Conservation (phyloP, 2,888 invertebrate genomes). For the Aquatica leii region DNA sequence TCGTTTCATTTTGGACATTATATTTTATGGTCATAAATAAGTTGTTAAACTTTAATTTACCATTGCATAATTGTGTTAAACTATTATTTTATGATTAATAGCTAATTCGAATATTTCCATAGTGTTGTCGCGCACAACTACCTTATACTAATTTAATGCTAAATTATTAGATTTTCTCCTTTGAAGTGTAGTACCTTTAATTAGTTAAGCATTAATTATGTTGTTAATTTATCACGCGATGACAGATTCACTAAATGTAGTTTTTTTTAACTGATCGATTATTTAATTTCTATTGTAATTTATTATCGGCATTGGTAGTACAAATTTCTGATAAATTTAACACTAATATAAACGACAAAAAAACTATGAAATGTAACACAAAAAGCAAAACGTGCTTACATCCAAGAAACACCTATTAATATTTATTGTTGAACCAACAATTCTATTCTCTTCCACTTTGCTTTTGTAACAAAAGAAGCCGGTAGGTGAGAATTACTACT, state of each 20-base stretch:
- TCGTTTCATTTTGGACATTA: conserved; percentile 21
- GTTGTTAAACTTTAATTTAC: conserved; percentile 32
- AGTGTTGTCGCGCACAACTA: conserved; percentile 18
- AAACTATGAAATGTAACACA: conserved; percentile 11
- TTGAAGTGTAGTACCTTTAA: conserved; percentile 8
- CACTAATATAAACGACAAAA: not conserved
- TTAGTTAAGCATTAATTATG: conserved; percentile 13
- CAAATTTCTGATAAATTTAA: conserved; percentile 11
- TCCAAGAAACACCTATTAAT: conserved; percentile 26
- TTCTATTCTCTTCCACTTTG: conserved; percentile 25
- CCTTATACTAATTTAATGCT: conserved; percentile 29
- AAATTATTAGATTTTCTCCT: conserved; percentile 23
- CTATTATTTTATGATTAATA: conserved; percentile 28
- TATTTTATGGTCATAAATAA: conserved; percentile 32
- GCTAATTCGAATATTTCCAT: conserved; percentile 21
- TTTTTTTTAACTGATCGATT: not conserved
- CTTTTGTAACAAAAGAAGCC: conserved; percentile 25
- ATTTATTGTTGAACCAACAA: conserved; percentile 24
- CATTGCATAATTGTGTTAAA: conserved; percentile 24
- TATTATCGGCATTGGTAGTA: conserved; percentile 2
- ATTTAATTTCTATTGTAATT: not conserved
- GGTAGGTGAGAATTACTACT: conserved; percentile 18
- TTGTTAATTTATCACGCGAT: conserved; percentile 6
- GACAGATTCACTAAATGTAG: not conserved
- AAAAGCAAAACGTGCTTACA: conserved; percentile 26